phyloP scores from a whole-genome alignment of 1,140 invertebrate species.

The Philopotamus ludificatus region DNA sequence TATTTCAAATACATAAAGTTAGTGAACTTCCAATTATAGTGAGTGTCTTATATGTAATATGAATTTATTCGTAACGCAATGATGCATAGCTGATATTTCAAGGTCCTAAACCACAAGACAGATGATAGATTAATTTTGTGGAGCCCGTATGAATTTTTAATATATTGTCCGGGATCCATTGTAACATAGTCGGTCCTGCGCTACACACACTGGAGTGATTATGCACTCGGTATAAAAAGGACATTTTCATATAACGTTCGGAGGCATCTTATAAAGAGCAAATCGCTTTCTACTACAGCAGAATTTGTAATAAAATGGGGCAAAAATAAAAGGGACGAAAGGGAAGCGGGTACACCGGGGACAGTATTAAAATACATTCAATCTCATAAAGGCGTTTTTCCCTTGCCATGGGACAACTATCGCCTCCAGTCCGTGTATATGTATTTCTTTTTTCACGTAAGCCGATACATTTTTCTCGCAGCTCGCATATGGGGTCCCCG shows the following conservation, averaged over 20 bases:
- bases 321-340: constrained; percentile 1
- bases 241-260: neutral
- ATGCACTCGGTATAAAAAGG: neutral
- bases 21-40: too few relatives aligned
- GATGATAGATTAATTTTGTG: too few relatives aligned
- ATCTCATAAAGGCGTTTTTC: constrained; percentile 22
- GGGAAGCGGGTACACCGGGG: neutral
- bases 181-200: too few relatives aligned
- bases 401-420: constrained; percentile 8
- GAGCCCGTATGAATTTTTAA: too few relatives aligned
- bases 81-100: too few relatives aligned
- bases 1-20: too few relatives aligned
- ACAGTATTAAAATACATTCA: constrained; percentile 27
- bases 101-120: too few relatives aligned
- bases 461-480: constrained; percentile 23
- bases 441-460: constrained; percentile 24
- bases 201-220: too few relatives aligned
- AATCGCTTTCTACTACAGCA: neutral
- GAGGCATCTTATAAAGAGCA: neutral
- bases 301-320: constrained; percentile 20
- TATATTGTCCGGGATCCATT: too few relatives aligned
- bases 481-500: constrained; percentile 19
- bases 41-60: too few relatives aligned
- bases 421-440: constrained; percentile 3
- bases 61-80: too few relatives aligned